These are phyloP conservation scores for Rhipidura dahli DNA, from an alignment of 2,113 vertebrate species.

Conservation along the genomic window DNA sequence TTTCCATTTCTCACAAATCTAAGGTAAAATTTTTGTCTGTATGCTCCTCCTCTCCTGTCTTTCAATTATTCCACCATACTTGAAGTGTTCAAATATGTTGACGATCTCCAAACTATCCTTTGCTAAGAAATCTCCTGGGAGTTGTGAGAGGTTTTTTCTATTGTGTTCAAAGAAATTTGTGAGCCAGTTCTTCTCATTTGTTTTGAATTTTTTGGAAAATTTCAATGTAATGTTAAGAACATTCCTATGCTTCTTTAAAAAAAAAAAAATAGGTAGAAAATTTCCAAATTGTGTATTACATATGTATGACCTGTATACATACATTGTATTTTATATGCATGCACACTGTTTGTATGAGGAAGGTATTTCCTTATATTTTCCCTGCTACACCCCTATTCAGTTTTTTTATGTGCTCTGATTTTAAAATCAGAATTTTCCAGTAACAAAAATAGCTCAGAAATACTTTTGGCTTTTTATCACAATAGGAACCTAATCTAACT, in stretches of 20 bases:
- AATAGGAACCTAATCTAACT: background rate
- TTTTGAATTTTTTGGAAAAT: background rate
- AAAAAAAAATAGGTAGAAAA: background rate
- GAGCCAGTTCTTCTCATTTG: background rate
- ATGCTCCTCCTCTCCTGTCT: background rate
- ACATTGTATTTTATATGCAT: background rate
- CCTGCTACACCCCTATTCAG: background rate
- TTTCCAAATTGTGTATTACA: background rate
- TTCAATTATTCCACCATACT: background rate
- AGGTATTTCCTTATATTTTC: background rate
- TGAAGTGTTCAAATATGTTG: background rate
- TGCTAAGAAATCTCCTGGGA: background rate
- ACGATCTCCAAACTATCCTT: background rate
- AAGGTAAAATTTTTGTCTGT: background rate
- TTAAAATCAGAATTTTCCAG: background rate
- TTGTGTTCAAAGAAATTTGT: background rate
- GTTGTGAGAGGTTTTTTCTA: background rate
- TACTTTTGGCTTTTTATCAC: background rate
- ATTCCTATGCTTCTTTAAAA: background rate
- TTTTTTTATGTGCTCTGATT: background rate
- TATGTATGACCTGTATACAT: background rate
- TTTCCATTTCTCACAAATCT: background rate
- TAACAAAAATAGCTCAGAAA: background rate
- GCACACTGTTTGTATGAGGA: background rate
- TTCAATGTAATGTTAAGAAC: background rate